Evolutionary conservation across 2,888 invertebrate genomes (phyloP).

Genomic region (Melitaea athalia): DNA sequence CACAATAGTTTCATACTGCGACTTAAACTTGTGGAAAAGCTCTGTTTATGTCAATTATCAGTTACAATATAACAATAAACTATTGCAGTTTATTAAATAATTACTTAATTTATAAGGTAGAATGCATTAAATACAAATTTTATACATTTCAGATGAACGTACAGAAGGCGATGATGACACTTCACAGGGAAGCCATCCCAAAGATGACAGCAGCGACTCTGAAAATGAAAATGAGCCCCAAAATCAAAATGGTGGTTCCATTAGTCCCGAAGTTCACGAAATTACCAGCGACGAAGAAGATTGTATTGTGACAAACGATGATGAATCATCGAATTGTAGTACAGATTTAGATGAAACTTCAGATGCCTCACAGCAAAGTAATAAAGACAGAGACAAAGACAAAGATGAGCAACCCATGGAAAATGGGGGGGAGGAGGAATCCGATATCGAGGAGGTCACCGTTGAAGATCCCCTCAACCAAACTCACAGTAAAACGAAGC

Average conservation of each 20-base stretch:
- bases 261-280: constrained; percentile 78
- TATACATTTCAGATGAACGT: constrained; percentile 65
- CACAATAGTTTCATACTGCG: too few species aligned
- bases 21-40: too few species aligned
- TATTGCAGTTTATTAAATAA: not conserved
- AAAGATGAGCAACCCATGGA: constrained; percentile 73
- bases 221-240: constrained; percentile 64
- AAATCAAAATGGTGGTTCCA: constrained; percentile 73
- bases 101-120: not conserved
- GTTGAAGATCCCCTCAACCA: constrained; percentile 85
- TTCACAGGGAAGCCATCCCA: constrained; percentile 76
- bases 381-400: constrained; percentile 76
- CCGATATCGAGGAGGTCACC: constrained; percentile 86
- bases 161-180: constrained; percentile 79
- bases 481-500: constrained; percentile 62
- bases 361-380: constrained; percentile 77
- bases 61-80: not conserved
- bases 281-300: constrained; percentile 83
- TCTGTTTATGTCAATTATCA: too few species aligned
- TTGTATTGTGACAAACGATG: constrained; percentile 77
- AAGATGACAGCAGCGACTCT: constrained; percentile 75
- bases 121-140: not conserved
- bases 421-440: constrained; percentile 82
- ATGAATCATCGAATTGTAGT: constrained; percentile 81
- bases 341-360: constrained; percentile 82